phyloP scores from a whole-genome alignment of 2,113 vertebrate species.

The Prietella phreatophila region DNA sequence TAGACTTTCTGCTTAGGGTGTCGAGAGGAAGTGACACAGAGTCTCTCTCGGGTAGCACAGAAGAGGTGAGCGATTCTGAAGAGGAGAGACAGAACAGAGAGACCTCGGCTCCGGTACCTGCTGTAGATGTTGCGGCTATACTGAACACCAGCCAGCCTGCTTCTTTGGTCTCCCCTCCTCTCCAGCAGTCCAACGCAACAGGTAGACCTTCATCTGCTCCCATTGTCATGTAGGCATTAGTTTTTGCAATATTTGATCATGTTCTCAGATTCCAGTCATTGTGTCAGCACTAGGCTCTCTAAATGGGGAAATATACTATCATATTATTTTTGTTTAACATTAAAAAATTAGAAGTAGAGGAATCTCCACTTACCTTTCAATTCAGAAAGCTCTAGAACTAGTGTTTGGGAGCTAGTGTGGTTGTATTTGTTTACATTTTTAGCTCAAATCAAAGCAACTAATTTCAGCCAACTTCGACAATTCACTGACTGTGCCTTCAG shows the following conservation, averaged over 20 bases:
- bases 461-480: not conserved
- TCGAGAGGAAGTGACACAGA: slow-evolving; percentile 52
- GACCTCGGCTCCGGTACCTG: not conserved
- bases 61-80: slow-evolving; percentile 70
- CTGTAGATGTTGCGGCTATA: not conserved
- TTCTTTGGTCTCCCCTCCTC: slow-evolving; percentile 2
- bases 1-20: slow-evolving; percentile 52
- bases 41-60: slow-evolving; percentile 66
- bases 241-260: not conserved
- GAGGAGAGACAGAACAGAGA: slow-evolving; percentile 50
- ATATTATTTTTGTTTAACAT: not conserved
- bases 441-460: not conserved
- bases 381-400: not conserved
- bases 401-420: too few relatives aligned
- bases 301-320: not conserved
- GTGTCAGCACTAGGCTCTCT: not conserved
- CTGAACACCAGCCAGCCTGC: slow-evolving; percentile 19
- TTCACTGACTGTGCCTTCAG: not conserved
- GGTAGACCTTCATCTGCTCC: slow-evolving; percentile 45
- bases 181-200: slow-evolving; percentile 39
- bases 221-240: not conserved
- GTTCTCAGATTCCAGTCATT: not conserved
- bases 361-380: not conserved
- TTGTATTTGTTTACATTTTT: not conserved
- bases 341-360: not conserved